Conservation (phyloP, 2,888 invertebrate species). For the Schizaphis graminum region DNA sequence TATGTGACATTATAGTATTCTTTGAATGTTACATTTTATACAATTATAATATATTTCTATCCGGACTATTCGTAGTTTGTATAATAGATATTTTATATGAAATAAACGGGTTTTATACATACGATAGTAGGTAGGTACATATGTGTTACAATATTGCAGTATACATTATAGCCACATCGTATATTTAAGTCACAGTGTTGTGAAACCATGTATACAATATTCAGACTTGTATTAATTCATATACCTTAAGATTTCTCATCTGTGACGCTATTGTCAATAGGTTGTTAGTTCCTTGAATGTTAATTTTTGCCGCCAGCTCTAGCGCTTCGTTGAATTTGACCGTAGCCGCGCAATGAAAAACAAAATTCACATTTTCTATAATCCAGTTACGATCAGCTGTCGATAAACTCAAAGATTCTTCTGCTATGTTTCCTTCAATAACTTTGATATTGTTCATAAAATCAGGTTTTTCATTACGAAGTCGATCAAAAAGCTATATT, state of each 20-base stretch:
- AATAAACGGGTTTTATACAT: background rate
- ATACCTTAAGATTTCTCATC: background rate
- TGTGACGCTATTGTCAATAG: background rate
- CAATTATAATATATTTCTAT: background rate
- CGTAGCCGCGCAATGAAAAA: background rate
- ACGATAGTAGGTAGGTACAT: background rate
- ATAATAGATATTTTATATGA: background rate
- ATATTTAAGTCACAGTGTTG: background rate
- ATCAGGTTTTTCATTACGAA: background rate
- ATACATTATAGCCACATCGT: no score
- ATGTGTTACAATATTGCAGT: no score
- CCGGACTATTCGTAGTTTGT: background rate
- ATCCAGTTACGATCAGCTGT: background rate
- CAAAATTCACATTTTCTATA: background rate
- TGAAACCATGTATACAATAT: background rate
- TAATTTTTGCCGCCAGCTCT: background rate
- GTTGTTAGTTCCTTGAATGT: background rate
- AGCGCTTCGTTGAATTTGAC: background rate
- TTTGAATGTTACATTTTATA: background rate
- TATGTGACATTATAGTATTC: background rate
- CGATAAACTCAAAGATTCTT: background rate
- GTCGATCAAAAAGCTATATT: background rate
- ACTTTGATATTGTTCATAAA: background rate
- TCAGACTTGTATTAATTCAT: background rate
- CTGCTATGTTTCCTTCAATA: background rate